Base-by-base conservation (phyloP, 2,797 vertebrate genomes). In the Brachymystax lenok region DNA sequence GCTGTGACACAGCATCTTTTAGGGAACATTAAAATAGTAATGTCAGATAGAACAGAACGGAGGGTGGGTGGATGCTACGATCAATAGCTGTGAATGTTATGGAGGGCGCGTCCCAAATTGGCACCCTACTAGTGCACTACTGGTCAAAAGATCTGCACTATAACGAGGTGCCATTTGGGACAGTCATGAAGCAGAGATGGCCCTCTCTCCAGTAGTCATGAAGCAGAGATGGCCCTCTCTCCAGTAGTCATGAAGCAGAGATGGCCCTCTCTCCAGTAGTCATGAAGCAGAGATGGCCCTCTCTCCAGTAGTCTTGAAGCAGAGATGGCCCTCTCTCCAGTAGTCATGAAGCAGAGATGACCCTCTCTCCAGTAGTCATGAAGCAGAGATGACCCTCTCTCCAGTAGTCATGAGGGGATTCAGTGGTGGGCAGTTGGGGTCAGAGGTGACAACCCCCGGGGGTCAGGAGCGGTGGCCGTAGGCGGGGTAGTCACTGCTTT, bases 391-490 rank as follows among this genome's bases (percentile, higher is more conserved):
- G 33, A 5, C 33, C 33, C 33, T 33, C 33, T 33, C 1, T 33
- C 33, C 66, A 73, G 75, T 33, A 86, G 85, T 82, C 82, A 75
- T 71, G 75, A 74, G 51, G 27, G 71, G 75, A 74, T 81, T 71
- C 56, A 79, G 76, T 81, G 68, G 78, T 80, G 70, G 75, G 79
- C 67, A 76, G 77, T 33, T 79, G 84, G 81, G 86, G 88, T 89
- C 88, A 90, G 74, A 88, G 93, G 93, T 93, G 89, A 24, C 33
- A 85, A 85, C 87, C 85, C 56, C 2, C 8, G 69, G 46, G 72
- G 90, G 89, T 91, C 88, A 91, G 82, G 88, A 88, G 90, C 80
- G 85, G 4, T 64, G 83, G 84, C 73, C 89, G 76, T 82, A 5
- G 76, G 89, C 85, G 87, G 77, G 81, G 56, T 52, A 35, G 88